Base-by-base conservation (phyloP, 2,888 invertebrate genomes). In the Psylliodes chrysocephalus region DNA sequence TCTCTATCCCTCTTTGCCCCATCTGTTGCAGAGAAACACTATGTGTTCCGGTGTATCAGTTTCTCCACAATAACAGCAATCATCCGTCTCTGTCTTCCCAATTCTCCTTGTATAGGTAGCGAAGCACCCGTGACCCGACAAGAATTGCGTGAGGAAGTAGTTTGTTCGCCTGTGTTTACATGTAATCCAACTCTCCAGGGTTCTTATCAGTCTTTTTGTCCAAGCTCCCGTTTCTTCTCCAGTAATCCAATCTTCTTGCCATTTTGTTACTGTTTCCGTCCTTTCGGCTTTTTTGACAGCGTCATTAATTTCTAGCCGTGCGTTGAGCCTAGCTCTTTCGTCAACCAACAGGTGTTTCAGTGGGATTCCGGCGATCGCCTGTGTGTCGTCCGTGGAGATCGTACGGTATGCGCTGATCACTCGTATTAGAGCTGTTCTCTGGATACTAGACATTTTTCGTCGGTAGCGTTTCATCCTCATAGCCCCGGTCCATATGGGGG, bases 401-500 rank as follows among this genome's bases (percentile, higher is more conserved):
- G 40, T 46, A 1, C 49, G 17, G 14, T 60, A 60, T 5, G 51
- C 49, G 15, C 40, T 51, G 0, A 51, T 28, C 1, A 60, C 22
- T 17, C 25, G 5, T 25, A 57, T 30, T 14, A 57, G 17, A 1
- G 30, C 12, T 33, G 19, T 53, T 44, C 67, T 47, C 12, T 64
- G 64, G 6, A 30, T 5, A 7, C 35, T 25, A 1, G 28, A 8
- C n/a, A 64, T 7, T 14, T 47, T 57, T 0, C 1, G 5, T 35
- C 42, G 35, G 17, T 60, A 40, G 12, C 33, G 46, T 5, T 30
- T 18, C 7, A 53, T 47, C 8, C n/a, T 30, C 15, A 49, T 40
- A 0, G 28, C 64, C 7, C 17, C 38, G 0, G 28, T 0, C 69
- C 69, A 67, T 10, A 67, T 33, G 1, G 63, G 64, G 1, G 69